Evolutionary conservation across 2,888 invertebrate genomes (phyloP).

Genomic region (Aromia moschata): DNA sequence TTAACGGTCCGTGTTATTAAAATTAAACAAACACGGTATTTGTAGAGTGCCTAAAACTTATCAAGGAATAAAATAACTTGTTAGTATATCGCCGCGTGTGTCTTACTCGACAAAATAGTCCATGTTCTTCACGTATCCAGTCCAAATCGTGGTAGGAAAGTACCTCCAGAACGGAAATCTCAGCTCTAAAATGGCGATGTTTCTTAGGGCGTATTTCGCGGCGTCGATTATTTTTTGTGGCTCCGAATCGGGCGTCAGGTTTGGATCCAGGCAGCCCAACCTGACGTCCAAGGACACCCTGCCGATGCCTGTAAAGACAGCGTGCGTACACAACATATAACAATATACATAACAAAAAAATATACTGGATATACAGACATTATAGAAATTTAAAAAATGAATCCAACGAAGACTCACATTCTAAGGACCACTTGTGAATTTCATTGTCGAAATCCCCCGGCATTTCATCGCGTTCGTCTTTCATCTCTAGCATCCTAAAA

Average conservation of each 20-base stretch:
- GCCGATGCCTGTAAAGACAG: conserved; percentile 68
- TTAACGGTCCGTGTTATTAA: too few species aligned
- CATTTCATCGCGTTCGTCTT: conserved; percentile 68
- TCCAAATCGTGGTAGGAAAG: conserved; percentile 71
- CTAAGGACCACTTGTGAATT: conserved; percentile 82
- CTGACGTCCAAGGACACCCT: conserved; percentile 73
- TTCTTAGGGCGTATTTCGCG: conserved; percentile 72
- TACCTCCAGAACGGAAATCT: conserved; percentile 75
- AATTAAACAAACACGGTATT: too few species aligned
- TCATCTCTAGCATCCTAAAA: conserved; percentile 68
- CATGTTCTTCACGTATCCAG: conserved; percentile 70
- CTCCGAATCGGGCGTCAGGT: conserved; percentile 63
- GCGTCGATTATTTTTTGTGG: conserved; percentile 74
- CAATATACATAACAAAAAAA: neutral
- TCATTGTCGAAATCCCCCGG: conserved; percentile 75
- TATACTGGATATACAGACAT: neutral
- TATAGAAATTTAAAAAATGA: neutral
- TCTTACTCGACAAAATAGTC: conserved; percentile 74
- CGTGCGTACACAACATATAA: neutral
- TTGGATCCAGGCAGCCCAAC: conserved; percentile 71
- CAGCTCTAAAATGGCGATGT: conserved; percentile 72
- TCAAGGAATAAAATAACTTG: neutral
- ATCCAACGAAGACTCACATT: conserved; percentile 69
- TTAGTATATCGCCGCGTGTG: neutral
- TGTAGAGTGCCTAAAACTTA: too few species aligned